phyloP scores from a whole-genome alignment of 2,888 invertebrate species.

The Fragum sueziense region DNA sequence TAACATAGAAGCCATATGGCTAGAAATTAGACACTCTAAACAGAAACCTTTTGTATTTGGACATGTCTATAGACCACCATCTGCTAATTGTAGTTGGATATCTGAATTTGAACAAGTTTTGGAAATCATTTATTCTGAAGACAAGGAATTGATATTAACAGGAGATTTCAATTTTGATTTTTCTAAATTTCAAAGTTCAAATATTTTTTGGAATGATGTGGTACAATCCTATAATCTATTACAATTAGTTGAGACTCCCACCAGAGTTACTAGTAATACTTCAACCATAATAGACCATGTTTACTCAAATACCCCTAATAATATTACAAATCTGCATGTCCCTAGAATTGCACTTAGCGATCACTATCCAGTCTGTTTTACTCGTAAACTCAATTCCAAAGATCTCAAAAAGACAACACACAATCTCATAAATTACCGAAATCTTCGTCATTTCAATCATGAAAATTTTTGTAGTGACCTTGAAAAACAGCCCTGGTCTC shows the following conservation, averaged over 20 bases:
- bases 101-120: conserved; percentile 2
- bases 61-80: conserved; percentile 5
- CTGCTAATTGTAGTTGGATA: neutral
- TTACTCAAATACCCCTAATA: no score
- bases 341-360: no score
- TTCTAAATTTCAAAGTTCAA: neutral
- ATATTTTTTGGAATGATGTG: no score
- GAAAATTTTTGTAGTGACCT: neutral
- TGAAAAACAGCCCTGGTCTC: neutral
- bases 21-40: no score
- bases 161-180: conserved; percentile 20
- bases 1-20: no score
- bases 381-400: neutral
- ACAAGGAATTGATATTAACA: conserved; percentile 13
- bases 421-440: neutral
- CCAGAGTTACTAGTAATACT: neutral
- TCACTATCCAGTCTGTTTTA: neutral
- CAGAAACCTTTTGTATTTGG: no score
- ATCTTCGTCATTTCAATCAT: neutral
- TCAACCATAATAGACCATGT: no score
- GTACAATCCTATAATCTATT: no score
- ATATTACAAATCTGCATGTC: no score
- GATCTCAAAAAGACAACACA: neutral
- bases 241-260: neutral
- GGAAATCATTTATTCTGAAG: conserved; percentile 8